Base-by-base conservation (phyloP, 2,888 invertebrate genomes). In the Diarsia brunnea region DNA sequence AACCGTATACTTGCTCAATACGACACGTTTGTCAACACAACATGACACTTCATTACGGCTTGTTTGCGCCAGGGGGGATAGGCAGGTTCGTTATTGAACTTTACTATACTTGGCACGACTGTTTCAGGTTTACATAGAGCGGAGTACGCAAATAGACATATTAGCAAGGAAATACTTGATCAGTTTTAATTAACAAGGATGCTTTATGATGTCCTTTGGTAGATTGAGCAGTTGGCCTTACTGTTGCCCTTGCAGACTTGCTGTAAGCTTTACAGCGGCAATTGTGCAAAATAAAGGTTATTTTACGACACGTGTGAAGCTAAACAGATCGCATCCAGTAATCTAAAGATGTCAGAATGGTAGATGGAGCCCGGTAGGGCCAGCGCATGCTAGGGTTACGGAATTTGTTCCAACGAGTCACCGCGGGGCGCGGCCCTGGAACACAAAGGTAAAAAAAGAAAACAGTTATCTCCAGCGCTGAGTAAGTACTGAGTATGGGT, bases 21-120 rank as follows among this genome's bases (percentile, higher is more conserved):
- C 58, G 66, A 80, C 43, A 47, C 68, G 69, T 85, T 82, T 73
- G 82, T 70, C 81, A 70, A 80, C 81, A 81, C 7, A 14, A 68
- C 71, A 66, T 61, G 71, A 68, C 70, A 72, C 64, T 75, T 85
- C 69, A 82, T 85, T 82, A 79, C 58, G 38, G 38, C 16, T 70
- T 75, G 78, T 78, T 74, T 60, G 69, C 47, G 24, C 63, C 68
- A 49, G 53, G 53, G 69, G 31, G 43, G 64, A 60, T 45, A 64
- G 67, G 71, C 58, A 79, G 68, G 68, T 72, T 83, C 63, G 49
- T 67, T 73, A 79, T 67, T 73, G 60, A 78, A 69, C 79, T 79
- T 70, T 31, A 45, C 63, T 47, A 49, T n/a, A 69, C 53, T n/a
- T 45, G 21, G 21, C 43, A 24, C 38, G n/a, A 49, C 10, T 83